These are phyloP conservation scores for Poeciliopsis paucimaculata DNA, from an alignment of 2,797 vertebrate genomes.

Conservation along the genomic window DNA sequence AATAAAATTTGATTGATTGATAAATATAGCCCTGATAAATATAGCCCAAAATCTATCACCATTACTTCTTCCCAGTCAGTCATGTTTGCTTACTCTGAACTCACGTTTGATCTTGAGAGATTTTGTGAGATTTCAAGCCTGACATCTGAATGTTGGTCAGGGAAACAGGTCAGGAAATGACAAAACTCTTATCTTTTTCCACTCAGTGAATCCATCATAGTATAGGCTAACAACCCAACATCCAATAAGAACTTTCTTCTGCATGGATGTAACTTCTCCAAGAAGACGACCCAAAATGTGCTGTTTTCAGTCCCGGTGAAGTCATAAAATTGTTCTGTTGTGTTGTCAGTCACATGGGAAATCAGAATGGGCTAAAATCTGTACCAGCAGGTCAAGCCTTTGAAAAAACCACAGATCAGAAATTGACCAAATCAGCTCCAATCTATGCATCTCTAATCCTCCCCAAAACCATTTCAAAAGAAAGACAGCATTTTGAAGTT, in stretches of 20 bases:
- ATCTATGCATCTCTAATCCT: neutral
- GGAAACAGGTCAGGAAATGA: neutral
- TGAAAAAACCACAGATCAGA: neutral
- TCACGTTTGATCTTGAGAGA: no score
- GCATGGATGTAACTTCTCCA: neutral
- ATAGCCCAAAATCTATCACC: no score
- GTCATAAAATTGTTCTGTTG: neutral
- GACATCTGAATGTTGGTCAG: no score
- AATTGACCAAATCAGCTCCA: neutral
- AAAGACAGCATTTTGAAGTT: neutral
- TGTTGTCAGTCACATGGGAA: neutral
- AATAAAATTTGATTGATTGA: no score
- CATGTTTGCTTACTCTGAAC: no score
- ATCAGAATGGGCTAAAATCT: neutral
- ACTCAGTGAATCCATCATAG: neutral
- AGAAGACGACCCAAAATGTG: neutral
- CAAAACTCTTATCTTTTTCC: neutral
- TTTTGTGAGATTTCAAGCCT: no score
- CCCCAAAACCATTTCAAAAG: neutral
- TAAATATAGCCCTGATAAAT: no score
- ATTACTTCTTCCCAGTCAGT: no score
- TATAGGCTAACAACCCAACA: neutral
- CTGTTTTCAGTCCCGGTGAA: neutral
- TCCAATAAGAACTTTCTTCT: neutral
- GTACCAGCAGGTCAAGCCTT: neutral